phyloP scores from a whole-genome alignment of 2,113 vertebrate genomes.

The Psephotus haematonotus region DNA sequence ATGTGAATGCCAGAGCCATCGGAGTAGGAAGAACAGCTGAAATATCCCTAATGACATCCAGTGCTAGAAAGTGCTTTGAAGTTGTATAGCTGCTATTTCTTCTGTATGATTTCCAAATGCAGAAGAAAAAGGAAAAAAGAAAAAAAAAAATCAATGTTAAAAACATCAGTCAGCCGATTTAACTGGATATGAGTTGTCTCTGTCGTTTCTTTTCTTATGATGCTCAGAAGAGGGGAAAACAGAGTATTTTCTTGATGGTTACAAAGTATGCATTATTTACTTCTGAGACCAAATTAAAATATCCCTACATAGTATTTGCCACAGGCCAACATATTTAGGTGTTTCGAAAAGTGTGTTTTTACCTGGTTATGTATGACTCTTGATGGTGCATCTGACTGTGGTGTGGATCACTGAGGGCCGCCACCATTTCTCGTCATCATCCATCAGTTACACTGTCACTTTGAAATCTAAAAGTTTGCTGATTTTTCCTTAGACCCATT shows the following conservation, averaged over 20 bases:
- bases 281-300: slow-evolving; percentile 15
- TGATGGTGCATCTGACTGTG: not conserved
- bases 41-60: slow-evolving; percentile 14
- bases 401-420: not conserved
- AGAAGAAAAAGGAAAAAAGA: not conserved
- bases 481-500: not conserved
- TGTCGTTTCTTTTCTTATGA: slow-evolving; percentile 6
- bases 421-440: not conserved
- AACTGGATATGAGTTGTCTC: slow-evolving; percentile 42
- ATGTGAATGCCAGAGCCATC: slow-evolving; percentile 31
- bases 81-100: slow-evolving; percentile 57
- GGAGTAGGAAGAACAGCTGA: slow-evolving; percentile 36
- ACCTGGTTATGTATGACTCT: not conserved
- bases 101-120: slow-evolving; percentile 65
- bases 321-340: not conserved
- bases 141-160: slow-evolving; percentile 37
- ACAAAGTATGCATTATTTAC: slow-evolving; percentile 46
- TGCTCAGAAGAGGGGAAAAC: slow-evolving; percentile 48
- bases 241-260: slow-evolving; percentile 53
- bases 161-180: slow-evolving; percentile 51
- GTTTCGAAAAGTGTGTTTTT: slow-evolving; percentile 26
- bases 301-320: slow-evolving; percentile 14
- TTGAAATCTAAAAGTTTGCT: not conserved
- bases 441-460: not conserved
- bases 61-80: slow-evolving; percentile 67